A percentile compares a stretch with the other conserved stretches of the same genome.
Evolutionary conservation across 2,113 vertebrate species (phyloP).

Genomic region (Mormyrus iriodes): DNA sequence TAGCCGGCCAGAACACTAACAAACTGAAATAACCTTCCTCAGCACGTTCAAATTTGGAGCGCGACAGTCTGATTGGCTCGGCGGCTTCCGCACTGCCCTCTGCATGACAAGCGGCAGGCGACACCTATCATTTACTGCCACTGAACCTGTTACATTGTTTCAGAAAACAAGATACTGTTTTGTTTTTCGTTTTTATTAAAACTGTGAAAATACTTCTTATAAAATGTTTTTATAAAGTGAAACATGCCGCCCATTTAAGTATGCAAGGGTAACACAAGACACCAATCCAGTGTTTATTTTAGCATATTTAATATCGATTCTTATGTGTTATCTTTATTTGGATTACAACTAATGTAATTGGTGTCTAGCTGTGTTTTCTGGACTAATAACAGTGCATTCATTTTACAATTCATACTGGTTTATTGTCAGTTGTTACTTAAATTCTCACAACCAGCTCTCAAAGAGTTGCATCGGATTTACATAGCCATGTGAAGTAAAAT

Average conservation of each 20-base stretch:
- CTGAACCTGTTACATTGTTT: background rate
- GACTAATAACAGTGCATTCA: background rate
- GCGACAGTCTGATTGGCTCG: slow-evolving; percentile 28
- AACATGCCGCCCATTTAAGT: background rate
- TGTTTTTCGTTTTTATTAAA: background rate
- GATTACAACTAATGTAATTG: background rate
- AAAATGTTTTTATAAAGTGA: background rate
- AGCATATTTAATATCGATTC: background rate
- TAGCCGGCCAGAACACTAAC: background rate
- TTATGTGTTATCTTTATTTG: background rate
- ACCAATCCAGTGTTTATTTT: background rate
- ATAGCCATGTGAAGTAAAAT: background rate
- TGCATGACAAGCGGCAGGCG: background rate
- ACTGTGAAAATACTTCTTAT: background rate
- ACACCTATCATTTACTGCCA: background rate
- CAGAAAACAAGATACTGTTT: background rate
- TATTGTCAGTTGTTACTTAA: background rate
- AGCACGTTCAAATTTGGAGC: slow-evolving; percentile 37
- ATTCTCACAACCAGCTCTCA: background rate
- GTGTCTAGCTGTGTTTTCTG: background rate
- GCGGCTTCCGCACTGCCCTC: background rate
- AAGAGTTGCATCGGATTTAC: background rate
- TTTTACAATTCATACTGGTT: background rate
- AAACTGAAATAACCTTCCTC: background rate
- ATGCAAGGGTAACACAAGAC: background rate